phyloP scores from a whole-genome alignment of 2,888 invertebrate genomes.

The Mythimna albipuncta region DNA sequence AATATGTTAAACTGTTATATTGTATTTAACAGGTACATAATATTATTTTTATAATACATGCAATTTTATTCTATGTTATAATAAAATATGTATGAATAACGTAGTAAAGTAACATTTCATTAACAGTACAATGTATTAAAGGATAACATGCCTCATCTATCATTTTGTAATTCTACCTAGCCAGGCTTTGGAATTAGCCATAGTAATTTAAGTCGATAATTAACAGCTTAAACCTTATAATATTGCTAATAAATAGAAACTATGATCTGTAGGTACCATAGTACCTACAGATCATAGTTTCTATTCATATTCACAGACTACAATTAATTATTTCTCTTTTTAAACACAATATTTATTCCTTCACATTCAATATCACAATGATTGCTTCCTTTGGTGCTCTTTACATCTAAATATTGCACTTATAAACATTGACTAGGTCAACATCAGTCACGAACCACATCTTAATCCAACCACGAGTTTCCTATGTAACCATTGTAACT shows the following conservation, averaged over 20 bases:
- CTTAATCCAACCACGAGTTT: conserved; percentile 50
- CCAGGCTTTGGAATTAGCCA: conserved; percentile 49
- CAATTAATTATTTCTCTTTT: conserved; percentile 55
- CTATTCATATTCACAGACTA: conserved; percentile 46
- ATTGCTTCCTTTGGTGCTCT: conserved; percentile 80
- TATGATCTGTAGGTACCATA: conserved; percentile 51
- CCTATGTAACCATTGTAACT: conserved; percentile 55
- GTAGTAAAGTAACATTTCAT: conserved; percentile 40
- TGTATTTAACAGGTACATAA: conserved; percentile 50
- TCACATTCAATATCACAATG: conserved; percentile 81
- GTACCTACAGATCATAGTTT: too few relatives aligned
- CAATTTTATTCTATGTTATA: conserved; percentile 26
- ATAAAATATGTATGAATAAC: conserved; percentile 34
- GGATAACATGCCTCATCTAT: conserved; percentile 40
- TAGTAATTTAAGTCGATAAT: conserved; percentile 26
- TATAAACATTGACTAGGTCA: conserved; percentile 70
- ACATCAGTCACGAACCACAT: conserved; percentile 66
- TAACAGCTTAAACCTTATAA: conserved; percentile 37
- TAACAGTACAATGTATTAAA: conserved; percentile 40
- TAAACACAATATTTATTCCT: conserved; percentile 68
- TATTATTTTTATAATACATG: conserved; percentile 28
- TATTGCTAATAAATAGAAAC: conserved; percentile 53
- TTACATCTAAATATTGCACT: conserved; percentile 74
- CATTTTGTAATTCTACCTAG: conserved; percentile 36
- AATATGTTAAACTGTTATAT: conserved; percentile 39